These are phyloP conservation scores for Craterocephalus amniculus DNA, from an alignment of 2,797 vertebrate genomes.

Conservation along the genomic window DNA sequence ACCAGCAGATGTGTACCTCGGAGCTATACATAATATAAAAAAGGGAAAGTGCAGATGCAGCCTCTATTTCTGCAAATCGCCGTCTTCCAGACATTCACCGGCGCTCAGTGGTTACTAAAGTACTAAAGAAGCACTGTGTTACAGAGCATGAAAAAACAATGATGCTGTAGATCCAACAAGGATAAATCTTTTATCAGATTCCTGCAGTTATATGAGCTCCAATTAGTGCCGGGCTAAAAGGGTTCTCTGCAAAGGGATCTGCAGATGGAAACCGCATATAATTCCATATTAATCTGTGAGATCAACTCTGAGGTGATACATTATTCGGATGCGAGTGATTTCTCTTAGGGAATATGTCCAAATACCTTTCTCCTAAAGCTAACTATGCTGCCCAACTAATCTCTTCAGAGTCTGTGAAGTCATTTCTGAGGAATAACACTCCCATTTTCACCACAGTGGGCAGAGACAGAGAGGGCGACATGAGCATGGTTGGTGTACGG, in stretches of 20 bases:
- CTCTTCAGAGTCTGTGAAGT: conserved; percentile 24
- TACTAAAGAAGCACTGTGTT: conserved; percentile 1
- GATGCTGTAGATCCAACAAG: background rate
- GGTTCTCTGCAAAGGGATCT: conserved; percentile 18
- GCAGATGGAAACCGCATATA: conserved; percentile 29
- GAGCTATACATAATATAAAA: background rate
- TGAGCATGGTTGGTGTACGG: conserved; percentile 51
- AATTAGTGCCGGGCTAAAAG: conserved; percentile 30
- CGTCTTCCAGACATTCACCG: conserved; percentile 33
- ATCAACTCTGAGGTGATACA: conserved; percentile 19
- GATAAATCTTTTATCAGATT: conserved; percentile 12
- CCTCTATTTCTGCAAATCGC: conserved; percentile 12
- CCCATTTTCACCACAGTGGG: conserved; percentile 36
- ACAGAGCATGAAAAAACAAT: conserved; percentile 23
- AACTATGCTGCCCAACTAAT: conserved; percentile 5
- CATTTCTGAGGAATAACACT: conserved; percentile 45
- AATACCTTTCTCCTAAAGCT: conserved; percentile 23
- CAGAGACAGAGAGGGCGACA: conserved; percentile 43
- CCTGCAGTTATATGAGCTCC: conserved; percentile 21
- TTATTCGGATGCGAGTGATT: conserved; percentile 13
- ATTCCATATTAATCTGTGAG: conserved; percentile 39
- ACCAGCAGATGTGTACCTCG: background rate
- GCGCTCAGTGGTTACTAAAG: no score
- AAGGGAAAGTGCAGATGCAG: background rate
- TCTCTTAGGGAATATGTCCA: conserved; percentile 21